These are phyloP conservation scores for Tolmerus cingulatus DNA, from an alignment of 2,888 invertebrate genomes.

Conservation along the genomic window DNA sequence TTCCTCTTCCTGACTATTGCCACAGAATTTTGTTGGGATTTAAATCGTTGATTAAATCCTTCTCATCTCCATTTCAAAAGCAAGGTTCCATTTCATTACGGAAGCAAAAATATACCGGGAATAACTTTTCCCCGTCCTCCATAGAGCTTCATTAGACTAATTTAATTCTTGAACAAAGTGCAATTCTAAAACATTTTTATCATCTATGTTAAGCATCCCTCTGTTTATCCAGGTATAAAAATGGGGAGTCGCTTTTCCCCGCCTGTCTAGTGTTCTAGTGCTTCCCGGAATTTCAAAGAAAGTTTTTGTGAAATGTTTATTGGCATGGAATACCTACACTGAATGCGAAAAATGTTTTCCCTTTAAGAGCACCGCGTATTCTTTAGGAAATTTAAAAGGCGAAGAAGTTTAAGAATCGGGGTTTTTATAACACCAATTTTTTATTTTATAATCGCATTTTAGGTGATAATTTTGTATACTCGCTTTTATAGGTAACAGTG, in stretches of 20 bases:
- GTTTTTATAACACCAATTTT: neutral
- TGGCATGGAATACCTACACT: neutral
- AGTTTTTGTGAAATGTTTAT: neutral
- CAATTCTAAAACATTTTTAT: neutral
- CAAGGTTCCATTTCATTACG: neutral
- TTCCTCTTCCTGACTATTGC: neutral
- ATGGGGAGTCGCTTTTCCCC: neutral
- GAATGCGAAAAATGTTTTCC: neutral
- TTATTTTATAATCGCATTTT: neutral
- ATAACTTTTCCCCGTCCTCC: neutral
- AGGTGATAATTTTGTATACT: neutral
- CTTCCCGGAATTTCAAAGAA: neutral
- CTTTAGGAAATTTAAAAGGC: neutral
- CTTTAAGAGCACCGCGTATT: neutral
- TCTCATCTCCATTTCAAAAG: neutral
- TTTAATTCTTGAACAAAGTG: neutral
- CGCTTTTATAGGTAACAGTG: conserved; percentile 57
- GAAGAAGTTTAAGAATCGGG: neutral
- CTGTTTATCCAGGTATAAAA: neutral
- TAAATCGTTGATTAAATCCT: neutral
- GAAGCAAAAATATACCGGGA: neutral
- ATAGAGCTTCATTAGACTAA: neutral
- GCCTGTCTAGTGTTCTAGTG: neutral
- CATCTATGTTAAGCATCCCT: neutral
- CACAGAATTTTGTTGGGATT: neutral